A percentile compares a stretch with the other conserved stretches of the same genome.
phyloP scores from a whole-genome alignment of 30 jellyfish, hydroid and myxozoan species.

The Chrysaora quinquecirrha region DNA sequence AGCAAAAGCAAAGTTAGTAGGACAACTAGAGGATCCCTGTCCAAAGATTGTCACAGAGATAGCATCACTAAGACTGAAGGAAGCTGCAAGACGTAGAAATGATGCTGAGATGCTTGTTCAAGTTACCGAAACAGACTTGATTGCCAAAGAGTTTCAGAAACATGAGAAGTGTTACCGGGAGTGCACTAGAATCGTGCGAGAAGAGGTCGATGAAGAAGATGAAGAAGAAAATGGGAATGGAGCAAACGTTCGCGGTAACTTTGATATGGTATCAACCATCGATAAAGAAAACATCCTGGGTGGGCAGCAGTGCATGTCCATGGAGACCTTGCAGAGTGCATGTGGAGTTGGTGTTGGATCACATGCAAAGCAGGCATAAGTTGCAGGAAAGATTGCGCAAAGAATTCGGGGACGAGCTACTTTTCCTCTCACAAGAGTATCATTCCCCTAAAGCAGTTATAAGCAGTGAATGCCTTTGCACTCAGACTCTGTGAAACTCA shows the following conservation, averaged over 20 bases:
- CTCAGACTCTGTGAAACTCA: background rate
- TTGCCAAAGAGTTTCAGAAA: conserved; percentile 37
- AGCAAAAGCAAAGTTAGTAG: background rate
- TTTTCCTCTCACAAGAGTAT: background rate
- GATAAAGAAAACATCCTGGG: conserved; percentile 27
- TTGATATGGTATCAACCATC: conserved; percentile 37
- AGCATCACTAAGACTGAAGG: conserved; percentile 48
- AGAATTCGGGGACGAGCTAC: background rate
- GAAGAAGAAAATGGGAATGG: background rate
- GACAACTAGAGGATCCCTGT: background rate
- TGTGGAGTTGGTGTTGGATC: background rate
- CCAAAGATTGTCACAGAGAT: conserved; percentile 37
- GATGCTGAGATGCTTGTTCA: conserved; percentile 44
- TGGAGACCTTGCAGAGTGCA: background rate
- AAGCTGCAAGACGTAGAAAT: conserved; percentile 43
- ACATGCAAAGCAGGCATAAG: background rate
- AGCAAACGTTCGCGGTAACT: no score
- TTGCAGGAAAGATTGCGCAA: background rate
- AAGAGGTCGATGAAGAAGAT: background rate
- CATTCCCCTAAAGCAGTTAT: background rate
- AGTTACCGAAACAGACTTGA: no score
- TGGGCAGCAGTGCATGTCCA: conserved; percentile 60
- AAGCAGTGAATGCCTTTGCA: background rate
- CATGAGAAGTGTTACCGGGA: conserved; percentile 39
- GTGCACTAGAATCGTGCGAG: conserved; percentile 41